phyloP scores from a whole-genome alignment of 2,113 vertebrate species.

The Hydrolagus affinis region DNA sequence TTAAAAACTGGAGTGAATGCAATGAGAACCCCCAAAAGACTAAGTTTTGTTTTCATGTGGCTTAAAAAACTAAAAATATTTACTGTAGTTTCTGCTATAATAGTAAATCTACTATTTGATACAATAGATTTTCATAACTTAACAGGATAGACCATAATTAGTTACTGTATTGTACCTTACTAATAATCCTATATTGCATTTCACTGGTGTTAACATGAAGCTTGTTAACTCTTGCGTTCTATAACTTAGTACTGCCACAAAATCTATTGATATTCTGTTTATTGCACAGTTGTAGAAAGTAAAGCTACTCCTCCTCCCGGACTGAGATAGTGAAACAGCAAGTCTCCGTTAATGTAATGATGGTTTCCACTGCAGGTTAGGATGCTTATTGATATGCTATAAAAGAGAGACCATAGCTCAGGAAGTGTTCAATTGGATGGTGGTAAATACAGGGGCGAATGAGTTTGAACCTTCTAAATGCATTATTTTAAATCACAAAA shows the following conservation, averaged over 20 bases:
- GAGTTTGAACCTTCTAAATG: no score
- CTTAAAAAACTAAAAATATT: not conserved
- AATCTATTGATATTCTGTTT: not conserved
- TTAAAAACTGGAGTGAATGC: not conserved
- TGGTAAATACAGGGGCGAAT: no score
- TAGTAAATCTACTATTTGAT: not conserved
- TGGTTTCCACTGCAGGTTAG: no score
- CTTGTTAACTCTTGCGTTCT: not conserved
- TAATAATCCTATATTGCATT: no score
- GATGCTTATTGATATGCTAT: no score
- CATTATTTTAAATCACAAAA: no score
- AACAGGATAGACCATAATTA: not conserved
- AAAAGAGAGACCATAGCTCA: no score
- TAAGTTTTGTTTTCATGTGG: not conserved
- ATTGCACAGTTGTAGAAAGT: not conserved
- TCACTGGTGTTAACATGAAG: not conserved
- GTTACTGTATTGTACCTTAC: not conserved
- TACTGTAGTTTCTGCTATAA: not conserved
- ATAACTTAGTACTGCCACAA: not conserved
- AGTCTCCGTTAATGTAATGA: no score
- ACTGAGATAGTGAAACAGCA: not conserved
- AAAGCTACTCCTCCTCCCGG: not conserved
- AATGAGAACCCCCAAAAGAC: not conserved
- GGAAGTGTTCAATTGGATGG: no score
- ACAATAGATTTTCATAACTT: not conserved